Evolutionary conservation across 53 echinoderm and acorn worm species (phyloP), one percentile per base, ranked within the genome.

Genomic region (Mesocentrotus franciscanus): DNA sequence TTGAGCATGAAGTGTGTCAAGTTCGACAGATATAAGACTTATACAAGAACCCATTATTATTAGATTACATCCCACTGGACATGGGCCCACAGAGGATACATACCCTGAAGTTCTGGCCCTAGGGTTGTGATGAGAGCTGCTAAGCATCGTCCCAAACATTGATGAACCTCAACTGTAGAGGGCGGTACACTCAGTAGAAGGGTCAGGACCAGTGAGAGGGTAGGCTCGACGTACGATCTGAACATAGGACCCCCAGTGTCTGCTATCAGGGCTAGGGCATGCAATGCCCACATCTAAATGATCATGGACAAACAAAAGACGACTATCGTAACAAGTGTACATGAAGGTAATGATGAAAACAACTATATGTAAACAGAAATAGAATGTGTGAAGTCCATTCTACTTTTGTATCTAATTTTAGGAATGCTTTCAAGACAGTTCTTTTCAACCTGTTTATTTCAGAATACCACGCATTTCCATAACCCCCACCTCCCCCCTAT

Each of bases 161-260:
- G 99, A 71, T 99, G 99, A 64, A 99, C 99, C 93, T 99, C 99
- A 29, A 98, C 97, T 78, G 97, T 98, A 56, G 98, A 98, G 61
- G 99, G 99, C 10, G 99, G 99, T 27, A 99, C 99, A 95, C 98
- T 99, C 33, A 99, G 96, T 22, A 99, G 96, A 13, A 99, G 90
- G 42, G 97, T 98, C 49, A 99, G 93, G 34, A 98, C 98, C 35
- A 99, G 95, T 8, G 99, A 99, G 58, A 99, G 95, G 33, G 99
- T 99, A 14, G 99, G 99, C 70, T 99, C 99, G 0, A 99, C 99
- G 78, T 98, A 99, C 30, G 98, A 98, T 91, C 99, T 96, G 97
- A 99, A 99, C 99, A 99, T 99, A 32, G 99, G 99, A 56, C 99
- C 99, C 24, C 99, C 99, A 22, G 99, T 98, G 87, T 99, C 99